A percentile compares a stretch with the other conserved stretches of the same genome.
Conservation (phyloP, 2,888 invertebrate genomes). For the Exocentrus adspersus region DNA sequence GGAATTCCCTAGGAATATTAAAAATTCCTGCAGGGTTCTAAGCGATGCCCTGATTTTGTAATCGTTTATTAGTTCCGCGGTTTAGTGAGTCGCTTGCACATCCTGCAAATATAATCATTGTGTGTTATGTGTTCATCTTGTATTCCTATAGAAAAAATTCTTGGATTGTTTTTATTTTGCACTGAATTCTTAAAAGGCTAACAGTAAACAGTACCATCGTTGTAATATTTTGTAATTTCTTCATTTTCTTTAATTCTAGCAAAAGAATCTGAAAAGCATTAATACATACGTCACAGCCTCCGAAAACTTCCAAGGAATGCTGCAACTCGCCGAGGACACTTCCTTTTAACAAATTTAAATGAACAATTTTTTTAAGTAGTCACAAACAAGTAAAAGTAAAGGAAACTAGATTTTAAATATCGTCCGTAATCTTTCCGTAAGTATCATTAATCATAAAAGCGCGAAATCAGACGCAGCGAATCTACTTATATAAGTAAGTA, state of each 20-base stretch:
- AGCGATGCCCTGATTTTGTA: background rate
- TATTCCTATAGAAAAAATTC: too few species aligned
- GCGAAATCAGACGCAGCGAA: background rate
- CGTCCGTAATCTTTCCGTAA: background rate
- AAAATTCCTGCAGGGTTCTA: background rate
- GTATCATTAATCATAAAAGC: background rate
- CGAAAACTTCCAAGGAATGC: background rate
- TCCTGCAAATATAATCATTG: too few species aligned
- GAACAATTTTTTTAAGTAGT: too few species aligned
- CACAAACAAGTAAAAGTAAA: too few species aligned
- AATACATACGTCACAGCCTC: slow-evolving; percentile 4
- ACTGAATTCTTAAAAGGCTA: too few species aligned
- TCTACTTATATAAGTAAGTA: background rate
- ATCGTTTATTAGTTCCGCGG: background rate
- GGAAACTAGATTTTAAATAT: background rate
- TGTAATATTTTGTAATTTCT: too few species aligned
- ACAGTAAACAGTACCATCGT: too few species aligned
- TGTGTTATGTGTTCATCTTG: too few species aligned
- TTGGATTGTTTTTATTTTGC: too few species aligned
- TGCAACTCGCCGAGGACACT: background rate
- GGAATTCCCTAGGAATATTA: background rate
- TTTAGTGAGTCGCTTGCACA: too few species aligned
- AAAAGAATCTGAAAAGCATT: too few species aligned
- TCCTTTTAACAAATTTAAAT: slow-evolving; percentile 4
- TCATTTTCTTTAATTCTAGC: too few species aligned